Percentiles rank a stretch among this genome's conserved stretches.
Evolutionary conservation across 2,888 invertebrate species (phyloP).

Genomic region (Lobophora halterata): DNA sequence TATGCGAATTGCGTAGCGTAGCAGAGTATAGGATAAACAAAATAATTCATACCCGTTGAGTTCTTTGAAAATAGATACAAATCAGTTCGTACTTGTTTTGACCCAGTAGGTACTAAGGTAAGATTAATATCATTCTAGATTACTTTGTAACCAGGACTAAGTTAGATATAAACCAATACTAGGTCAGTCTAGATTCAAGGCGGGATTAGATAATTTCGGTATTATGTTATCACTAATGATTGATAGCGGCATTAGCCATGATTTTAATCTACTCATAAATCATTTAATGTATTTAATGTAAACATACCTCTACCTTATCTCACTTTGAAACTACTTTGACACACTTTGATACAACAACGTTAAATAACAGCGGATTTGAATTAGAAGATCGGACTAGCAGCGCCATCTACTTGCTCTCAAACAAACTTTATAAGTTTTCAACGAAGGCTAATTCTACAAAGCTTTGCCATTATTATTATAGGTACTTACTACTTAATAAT

Average conservation of each 20-base stretch:
- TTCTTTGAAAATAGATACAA: no score
- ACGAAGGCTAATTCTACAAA: no score
- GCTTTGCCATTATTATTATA: no score
- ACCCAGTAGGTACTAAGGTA: no score
- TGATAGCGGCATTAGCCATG: constrained; percentile 48
- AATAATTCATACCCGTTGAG: no score
- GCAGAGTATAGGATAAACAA: no score
- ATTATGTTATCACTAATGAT: constrained; percentile 40
- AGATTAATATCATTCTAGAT: constrained; percentile 14
- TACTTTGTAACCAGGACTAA: neutral
- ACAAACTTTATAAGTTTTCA: no score
- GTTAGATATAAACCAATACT: constrained; percentile 10
- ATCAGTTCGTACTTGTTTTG: no score
- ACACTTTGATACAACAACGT: constrained; percentile 25
- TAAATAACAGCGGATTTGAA: no score
- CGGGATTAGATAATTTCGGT: constrained; percentile 18
- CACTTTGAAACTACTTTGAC: constrained; percentile 63
- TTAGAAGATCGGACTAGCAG: constrained; percentile 31
- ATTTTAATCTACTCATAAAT: constrained; percentile 54
- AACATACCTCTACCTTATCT: no score
- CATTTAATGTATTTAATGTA: constrained; percentile 27
- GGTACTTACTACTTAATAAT: no score
- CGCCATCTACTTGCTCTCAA: constrained; percentile 71
- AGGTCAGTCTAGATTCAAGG: constrained; percentile 18
- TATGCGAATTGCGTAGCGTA: no score